Evolutionary conservation across 2,113 vertebrate genomes (phyloP).

Genomic region (Alosa alosa): DNA sequence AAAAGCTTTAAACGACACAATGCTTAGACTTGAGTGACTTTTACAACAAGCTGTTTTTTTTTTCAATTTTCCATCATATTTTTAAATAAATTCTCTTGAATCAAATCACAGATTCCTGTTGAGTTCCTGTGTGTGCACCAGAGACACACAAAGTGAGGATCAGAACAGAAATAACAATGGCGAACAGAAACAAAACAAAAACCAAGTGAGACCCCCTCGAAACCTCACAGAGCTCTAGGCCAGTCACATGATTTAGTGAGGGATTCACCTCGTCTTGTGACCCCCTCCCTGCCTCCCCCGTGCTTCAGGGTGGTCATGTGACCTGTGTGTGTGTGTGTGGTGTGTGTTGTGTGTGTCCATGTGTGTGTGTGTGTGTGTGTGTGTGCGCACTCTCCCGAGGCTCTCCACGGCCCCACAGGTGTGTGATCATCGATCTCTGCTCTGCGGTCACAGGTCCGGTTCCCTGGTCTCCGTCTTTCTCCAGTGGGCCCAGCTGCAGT

Average conservation of each 20-base stretch:
- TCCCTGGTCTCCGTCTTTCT: conserved; percentile 7
- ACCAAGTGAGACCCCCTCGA: not conserved
- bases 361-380: not conserved
- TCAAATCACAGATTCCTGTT: not conserved
- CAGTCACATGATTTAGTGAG: not conserved
- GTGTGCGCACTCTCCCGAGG: not conserved
- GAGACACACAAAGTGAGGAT: not conserved
- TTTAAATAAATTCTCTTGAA: not conserved
- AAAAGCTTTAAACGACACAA: not conserved
- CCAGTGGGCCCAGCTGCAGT: conserved; percentile 16
- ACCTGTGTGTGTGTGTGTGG: no score
- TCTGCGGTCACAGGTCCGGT: conserved; percentile 28
- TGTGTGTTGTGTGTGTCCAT: no score
- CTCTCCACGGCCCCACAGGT: not conserved
- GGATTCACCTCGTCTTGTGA: not conserved
- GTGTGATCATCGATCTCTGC: not conserved
- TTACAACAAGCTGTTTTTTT: not conserved
- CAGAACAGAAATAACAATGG: not conserved
- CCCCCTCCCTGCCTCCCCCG: not conserved
- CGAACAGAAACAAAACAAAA: not conserved
- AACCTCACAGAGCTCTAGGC: not conserved
- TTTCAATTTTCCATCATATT: not conserved
- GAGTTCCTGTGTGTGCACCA: not conserved
- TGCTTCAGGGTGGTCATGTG: not conserved
- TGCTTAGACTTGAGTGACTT: not conserved